Percentiles rank a stretch among this genome's conserved stretches.
Evolutionary conservation across 2,797 vertebrate species (phyloP).

Genomic region (Benthosema pterotum): DNA sequence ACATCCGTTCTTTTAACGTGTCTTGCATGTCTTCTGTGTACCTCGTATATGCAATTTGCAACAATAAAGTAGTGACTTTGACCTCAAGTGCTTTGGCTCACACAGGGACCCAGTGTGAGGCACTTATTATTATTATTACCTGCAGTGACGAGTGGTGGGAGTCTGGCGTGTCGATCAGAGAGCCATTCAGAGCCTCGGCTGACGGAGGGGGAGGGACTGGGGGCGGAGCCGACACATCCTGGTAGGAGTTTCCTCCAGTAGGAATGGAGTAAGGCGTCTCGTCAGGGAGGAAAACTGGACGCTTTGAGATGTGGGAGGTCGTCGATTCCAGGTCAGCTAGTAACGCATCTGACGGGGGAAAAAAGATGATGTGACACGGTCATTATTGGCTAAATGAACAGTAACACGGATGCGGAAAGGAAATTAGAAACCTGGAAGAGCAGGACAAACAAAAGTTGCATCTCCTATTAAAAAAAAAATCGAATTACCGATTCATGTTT

Average conservation of each 20-base stretch:
- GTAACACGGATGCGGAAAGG: no score
- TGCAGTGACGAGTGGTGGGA: constrained; percentile 87
- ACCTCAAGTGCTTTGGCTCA: no score
- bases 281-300: constrained; percentile 89
- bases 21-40: no score
- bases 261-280: constrained; percentile 96
- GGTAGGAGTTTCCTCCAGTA: constrained; percentile 87
- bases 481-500: no score
- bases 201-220: constrained; percentile 90
- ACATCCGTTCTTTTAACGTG: no score
- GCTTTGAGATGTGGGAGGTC: constrained; percentile 95
- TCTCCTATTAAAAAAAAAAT: no score
- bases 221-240: constrained; percentile 87
- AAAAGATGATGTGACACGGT: background rate
- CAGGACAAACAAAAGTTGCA: no score
- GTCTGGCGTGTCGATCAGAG: constrained; percentile 78
- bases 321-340: constrained; percentile 97
- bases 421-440: no score
- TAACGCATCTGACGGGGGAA: constrained; percentile 85
- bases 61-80: no score
- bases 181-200: constrained; percentile 91
- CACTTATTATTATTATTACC: no score
- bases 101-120: background rate
- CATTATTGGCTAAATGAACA: no score
- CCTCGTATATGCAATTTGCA: no score